Conservation (phyloP, 2,113 vertebrate genomes). For the Sorex araneus region DNA sequence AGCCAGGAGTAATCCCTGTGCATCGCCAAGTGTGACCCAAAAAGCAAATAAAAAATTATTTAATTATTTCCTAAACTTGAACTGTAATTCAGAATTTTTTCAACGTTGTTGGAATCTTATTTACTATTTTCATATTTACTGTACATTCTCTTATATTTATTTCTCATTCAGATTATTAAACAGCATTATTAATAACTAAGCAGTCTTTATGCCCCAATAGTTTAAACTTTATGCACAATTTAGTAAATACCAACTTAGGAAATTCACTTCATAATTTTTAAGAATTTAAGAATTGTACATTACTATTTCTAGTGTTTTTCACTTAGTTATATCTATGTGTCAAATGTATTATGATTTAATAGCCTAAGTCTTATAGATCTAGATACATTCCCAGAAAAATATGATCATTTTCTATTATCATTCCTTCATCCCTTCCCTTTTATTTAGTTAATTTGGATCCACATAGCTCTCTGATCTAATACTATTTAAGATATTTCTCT, state of each 20-base stretch:
- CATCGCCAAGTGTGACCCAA: no score
- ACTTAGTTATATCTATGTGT: not conserved
- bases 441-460: no score
- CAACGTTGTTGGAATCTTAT: fast-evolving
- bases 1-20: no score
- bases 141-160: not conserved
- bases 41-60: no score
- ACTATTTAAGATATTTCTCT: no score
- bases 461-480: no score
- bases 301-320: not conserved
- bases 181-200: not conserved
- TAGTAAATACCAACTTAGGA: not conserved
- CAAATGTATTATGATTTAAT: not conserved
- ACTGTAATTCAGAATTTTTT: not conserved
- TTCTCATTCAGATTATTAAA: not conserved
- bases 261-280: not conserved
- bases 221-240: no score
- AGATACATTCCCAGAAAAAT: no score
- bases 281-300: not conserved
- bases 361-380: not conserved
- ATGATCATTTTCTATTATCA: no score
- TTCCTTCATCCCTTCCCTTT: no score
- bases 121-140: not conserved
- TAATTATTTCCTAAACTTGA: not conserved
- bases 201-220: not conserved